Evolutionary conservation across 2,113 vertebrate genomes (phyloP).

Genomic region (Epinephelus moara): DNA sequence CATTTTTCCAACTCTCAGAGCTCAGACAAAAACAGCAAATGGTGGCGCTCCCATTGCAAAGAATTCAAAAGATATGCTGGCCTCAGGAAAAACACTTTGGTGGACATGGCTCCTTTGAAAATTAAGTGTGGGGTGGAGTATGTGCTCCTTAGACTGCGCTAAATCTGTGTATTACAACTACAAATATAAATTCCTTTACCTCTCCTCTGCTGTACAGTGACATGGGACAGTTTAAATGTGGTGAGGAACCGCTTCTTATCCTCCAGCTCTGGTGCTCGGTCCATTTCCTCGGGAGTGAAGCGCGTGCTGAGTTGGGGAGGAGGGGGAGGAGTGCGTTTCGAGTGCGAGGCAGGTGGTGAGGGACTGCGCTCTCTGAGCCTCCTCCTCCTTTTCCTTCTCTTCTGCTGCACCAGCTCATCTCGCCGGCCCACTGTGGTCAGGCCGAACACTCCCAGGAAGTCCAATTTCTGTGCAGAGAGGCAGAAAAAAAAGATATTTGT

Average conservation of each 20-base stretch:
- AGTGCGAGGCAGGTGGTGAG: slow-evolving; percentile 88
- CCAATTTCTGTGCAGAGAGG: slow-evolving; percentile 89
- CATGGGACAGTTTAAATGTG: slow-evolving; percentile 95
- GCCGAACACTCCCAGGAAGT: slow-evolving; percentile 92
- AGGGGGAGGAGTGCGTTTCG: slow-evolving; percentile 89
- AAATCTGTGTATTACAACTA: background rate
- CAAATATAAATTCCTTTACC: slow-evolving; percentile 79
- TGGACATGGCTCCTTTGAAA: no score
- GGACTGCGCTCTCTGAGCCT: slow-evolving; percentile 96
- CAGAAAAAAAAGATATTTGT: background rate
- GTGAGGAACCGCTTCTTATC: slow-evolving; percentile 98
- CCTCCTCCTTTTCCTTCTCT: slow-evolving; percentile 93
- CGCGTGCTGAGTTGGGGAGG: slow-evolving; percentile 91
- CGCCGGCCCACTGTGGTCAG: slow-evolving; percentile 93
- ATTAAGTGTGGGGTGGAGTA: background rate
- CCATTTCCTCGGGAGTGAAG: slow-evolving; percentile 97
- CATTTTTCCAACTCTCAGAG: no score
- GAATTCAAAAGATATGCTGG: no score
- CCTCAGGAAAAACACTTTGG: no score
- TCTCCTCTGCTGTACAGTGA: slow-evolving; percentile 93
- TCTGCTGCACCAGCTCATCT: slow-evolving; percentile 92
- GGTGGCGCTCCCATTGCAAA: no score
- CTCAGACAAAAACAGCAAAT: no score
- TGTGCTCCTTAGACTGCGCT: background rate
- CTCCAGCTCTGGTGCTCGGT: slow-evolving; percentile 94